Base-by-base conservation (phyloP, 2,888 invertebrate species). In the Rhogogaster chlorosoma region DNA sequence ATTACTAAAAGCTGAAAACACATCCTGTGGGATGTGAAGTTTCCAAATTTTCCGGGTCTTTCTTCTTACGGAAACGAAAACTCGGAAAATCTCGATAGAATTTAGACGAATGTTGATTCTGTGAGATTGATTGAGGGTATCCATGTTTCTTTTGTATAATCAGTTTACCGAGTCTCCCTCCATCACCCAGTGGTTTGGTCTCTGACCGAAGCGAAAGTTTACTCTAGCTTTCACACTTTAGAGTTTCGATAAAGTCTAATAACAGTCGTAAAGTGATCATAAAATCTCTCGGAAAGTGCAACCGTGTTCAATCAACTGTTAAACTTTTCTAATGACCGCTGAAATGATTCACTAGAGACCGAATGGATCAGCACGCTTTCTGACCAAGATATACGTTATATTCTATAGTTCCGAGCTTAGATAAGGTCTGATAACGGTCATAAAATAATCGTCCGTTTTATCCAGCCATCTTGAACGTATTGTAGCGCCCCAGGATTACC, bases 381-480 rank as follows among this genome's bases (percentile, higher is more conserved):
- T 77, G 64, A 15, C 73, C 80, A 22, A 83, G 71, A 77, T 61
- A 42, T 71, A 85, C 73, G 86, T 84, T 70, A 80, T 84, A 29
- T 70, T 80, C 36, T 80, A n/a, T 36, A 38, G n/a, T 61, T 38
- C 80, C 10, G 61, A 80, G 73, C 86, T 78, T 85, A 80, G 84
- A 77, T 85, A 85, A 85, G 86, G 84, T 87, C 86, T 85, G 85
- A 86, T 86, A 85, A 86, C 42, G 84, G 78, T 73, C 83, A 84
- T 87, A 86, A 88, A 87, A 87, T 87, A 87, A 88, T 88, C 87
- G 85, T 85, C 83, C 22, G 64, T 42, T 80, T 85, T 82, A 84
- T 78, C 70, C 61, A 42, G 71, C 73, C 86, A 83, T 83, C 84
- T 87, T 84, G 83, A 86, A 84, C 86, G 86, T 86, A 86, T 87